phyloP scores from a whole-genome alignment of 2,113 vertebrate genomes.

The Morphnarchus princeps region DNA sequence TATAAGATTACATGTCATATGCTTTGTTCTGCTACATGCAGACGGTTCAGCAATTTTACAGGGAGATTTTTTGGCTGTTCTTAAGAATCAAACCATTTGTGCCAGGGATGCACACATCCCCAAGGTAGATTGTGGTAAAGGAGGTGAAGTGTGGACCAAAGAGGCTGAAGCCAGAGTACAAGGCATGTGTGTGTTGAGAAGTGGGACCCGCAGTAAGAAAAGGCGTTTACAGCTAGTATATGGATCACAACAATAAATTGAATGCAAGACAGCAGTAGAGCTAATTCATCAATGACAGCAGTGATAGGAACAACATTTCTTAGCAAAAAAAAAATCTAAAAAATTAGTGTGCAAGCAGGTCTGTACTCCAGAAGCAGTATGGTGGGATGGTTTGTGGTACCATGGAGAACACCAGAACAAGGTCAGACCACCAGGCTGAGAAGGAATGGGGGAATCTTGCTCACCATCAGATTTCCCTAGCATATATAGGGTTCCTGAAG shows the following conservation, averaged over 20 bases:
- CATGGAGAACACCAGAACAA: neutral
- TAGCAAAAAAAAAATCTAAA: neutral
- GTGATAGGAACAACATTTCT: neutral
- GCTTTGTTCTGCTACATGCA: neutral
- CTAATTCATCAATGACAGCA: neutral
- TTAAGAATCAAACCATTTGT: neutral
- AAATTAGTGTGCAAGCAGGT: neutral
- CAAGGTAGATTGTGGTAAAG: accelerated
- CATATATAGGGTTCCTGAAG: neutral
- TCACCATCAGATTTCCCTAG: neutral
- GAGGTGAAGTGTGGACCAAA: neutral
- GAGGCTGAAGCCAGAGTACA: neutral
- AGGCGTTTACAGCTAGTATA: neutral
- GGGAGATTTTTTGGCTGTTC: neutral
- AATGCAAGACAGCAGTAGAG: neutral
- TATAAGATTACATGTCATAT: neutral
- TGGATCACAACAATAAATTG: neutral
- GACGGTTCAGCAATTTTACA: neutral
- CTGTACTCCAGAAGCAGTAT: neutral
- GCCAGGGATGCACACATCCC: neutral
- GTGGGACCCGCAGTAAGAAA: neutral
- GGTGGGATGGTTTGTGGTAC: neutral
- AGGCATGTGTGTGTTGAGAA: neutral
- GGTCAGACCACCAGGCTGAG: neutral
- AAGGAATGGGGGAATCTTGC: neutral